Evolutionary conservation across 2,113 vertebrate genomes (phyloP).

Genomic region (Gnathonemus echidnorhynchus): DNA sequence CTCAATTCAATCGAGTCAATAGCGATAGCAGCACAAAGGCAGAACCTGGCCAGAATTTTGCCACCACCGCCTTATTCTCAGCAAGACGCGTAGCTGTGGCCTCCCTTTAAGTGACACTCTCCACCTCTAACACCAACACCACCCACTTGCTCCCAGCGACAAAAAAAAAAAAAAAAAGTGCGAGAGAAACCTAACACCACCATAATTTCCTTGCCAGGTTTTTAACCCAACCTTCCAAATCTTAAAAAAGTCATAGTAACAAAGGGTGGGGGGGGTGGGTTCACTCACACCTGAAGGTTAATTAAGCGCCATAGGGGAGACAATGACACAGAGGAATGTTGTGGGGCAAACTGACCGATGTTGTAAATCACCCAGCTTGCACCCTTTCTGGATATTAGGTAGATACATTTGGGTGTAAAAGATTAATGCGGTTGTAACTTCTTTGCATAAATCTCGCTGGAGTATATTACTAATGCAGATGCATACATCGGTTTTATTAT

Average conservation of each 20-base stretch:
- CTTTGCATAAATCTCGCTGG: neutral
- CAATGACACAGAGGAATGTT: neutral
- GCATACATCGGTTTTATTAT: neutral
- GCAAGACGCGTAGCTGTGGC: neutral
- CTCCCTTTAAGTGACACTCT: neutral
- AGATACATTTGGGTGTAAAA: neutral
- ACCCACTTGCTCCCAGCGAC: neutral
- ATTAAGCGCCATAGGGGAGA: neutral
- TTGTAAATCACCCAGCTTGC: neutral
- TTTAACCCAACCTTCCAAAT: neutral
- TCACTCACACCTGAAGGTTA: neutral
- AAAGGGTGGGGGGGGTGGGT: neutral
- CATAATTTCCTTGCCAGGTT: neutral
- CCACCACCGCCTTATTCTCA: neutral
- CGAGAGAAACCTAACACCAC: neutral
- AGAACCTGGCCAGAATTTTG: neutral
- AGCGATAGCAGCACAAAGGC: neutral
- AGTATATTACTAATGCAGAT: neutral
- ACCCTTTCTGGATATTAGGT: neutral
- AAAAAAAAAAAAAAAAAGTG: neutral
- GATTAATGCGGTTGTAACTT: neutral
- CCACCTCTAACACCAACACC: neutral
- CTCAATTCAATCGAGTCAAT: neutral
- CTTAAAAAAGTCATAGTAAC: neutral
- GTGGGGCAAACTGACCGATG: neutral